Evolutionary conservation across 2,888 invertebrate genomes (phyloP).

Genomic region (Sminthurides aquaticus): DNA sequence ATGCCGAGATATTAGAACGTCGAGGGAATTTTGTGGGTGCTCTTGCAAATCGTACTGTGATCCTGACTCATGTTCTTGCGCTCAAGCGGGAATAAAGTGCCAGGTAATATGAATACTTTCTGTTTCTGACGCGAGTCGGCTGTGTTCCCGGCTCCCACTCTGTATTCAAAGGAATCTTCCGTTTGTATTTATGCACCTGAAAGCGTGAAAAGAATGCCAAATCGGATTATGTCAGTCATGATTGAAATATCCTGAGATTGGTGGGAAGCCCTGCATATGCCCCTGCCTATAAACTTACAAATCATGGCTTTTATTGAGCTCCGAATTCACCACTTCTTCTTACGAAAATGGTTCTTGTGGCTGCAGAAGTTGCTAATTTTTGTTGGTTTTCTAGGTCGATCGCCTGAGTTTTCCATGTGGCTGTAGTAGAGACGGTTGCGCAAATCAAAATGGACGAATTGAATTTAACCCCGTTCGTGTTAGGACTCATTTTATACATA

Average conservation of each 20-base stretch:
- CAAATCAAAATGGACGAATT: conserved; percentile 82
- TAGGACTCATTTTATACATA: conserved; percentile 93
- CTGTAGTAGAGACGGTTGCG: conserved; percentile 88
- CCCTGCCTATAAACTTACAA: no score
- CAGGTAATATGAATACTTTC: conserved; percentile 58
- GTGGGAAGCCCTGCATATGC: no score
- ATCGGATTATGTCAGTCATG: no score
- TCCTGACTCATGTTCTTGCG: conserved; percentile 91
- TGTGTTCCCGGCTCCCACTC: no score
- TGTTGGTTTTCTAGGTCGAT: conserved; percentile 60
- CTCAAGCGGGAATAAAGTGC: conserved; percentile 90
- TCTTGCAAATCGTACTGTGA: conserved; percentile 87
- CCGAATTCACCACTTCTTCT: no score
- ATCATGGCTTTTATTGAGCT: no score
- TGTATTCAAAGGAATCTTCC: no score
- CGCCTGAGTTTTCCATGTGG: conserved; percentile 93
- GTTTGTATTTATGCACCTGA: no score
- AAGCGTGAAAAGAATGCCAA: no score
- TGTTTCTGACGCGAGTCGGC: neutral
- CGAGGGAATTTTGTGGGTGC: conserved; percentile 89
- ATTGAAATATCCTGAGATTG: no score
- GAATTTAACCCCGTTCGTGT: conserved; percentile 94
- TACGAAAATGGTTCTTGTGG: no score
- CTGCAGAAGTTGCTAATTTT: neutral
- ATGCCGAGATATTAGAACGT: conserved; percentile 82